phyloP scores from a whole-genome alignment of 2,797 vertebrate species.

The Enteromius radiatus region DNA sequence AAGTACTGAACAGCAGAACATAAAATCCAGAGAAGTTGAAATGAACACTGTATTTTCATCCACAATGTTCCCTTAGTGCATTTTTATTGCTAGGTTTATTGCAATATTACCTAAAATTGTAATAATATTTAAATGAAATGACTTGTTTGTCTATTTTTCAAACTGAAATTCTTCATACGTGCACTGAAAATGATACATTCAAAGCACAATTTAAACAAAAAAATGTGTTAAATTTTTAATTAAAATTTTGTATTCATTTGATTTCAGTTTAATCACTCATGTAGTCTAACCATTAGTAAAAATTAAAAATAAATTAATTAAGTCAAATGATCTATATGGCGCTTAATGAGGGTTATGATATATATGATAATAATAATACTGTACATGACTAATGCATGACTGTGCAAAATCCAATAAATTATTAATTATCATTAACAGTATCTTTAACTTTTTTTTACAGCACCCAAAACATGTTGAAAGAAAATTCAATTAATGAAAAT shows the following conservation, averaged over 20 bases:
- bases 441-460: no score
- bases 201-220: not conserved
- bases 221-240: not conserved
- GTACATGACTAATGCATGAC: not conserved
- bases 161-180: not conserved
- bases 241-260: not conserved
- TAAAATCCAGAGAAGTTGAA: constrained; percentile 15
- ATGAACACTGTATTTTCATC: constrained; percentile 13
- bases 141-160: not conserved
- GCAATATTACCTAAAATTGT: not conserved
- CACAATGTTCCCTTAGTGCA: not conserved
- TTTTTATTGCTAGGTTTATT: constrained; percentile 5
- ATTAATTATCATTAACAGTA: no score
- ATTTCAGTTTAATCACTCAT: not conserved
- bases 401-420: not conserved
- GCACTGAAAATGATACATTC: not conserved
- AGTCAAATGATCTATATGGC: no score
- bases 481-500: not conserved
- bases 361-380: no score
- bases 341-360: no score
- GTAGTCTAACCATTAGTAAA: not conserved
- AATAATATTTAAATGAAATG: not conserved
- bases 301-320: no score
- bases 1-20: constrained; percentile 1
- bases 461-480: not conserved